phyloP scores from a whole-genome alignment of 2,797 vertebrate species.

The Melanogrammus aeglefinus region DNA sequence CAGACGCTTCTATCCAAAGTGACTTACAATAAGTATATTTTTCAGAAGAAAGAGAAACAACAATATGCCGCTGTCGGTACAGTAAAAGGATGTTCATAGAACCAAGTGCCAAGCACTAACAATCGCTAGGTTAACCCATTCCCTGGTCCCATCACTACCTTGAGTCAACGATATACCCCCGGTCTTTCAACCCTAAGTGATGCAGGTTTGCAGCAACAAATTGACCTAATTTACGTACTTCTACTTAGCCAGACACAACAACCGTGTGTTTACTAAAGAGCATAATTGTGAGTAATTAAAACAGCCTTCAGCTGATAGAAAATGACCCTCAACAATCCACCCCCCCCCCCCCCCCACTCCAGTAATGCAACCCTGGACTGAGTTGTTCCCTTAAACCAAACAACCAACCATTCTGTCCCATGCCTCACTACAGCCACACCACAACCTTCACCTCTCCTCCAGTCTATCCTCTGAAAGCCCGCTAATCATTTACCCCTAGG shows the following conservation, averaged over 20 bases:
- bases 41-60: no score
- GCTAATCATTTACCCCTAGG: slow-evolving; percentile 6
- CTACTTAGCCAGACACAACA: background rate
- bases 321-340: background rate
- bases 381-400: no score
- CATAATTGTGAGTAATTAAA: background rate
- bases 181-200: background rate
- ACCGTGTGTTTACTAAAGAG: background rate
- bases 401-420: background rate
- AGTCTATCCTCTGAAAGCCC: no score
- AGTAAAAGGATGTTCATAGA: no score
- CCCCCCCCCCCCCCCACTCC: no score
- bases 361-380: no score
- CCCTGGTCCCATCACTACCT: background rate
- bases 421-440: background rate
- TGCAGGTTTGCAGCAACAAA: background rate
- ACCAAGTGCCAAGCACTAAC: no score
- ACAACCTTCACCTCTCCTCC: background rate
- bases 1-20: no score
- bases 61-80: no score
- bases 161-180: background rate
- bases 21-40: no score
- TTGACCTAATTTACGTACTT: slow-evolving; percentile 2
- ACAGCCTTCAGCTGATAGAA: background rate
- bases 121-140: no score